Evolutionary conservation across 2,113 vertebrate species (phyloP).

Genomic region (Prolemur simus): DNA sequence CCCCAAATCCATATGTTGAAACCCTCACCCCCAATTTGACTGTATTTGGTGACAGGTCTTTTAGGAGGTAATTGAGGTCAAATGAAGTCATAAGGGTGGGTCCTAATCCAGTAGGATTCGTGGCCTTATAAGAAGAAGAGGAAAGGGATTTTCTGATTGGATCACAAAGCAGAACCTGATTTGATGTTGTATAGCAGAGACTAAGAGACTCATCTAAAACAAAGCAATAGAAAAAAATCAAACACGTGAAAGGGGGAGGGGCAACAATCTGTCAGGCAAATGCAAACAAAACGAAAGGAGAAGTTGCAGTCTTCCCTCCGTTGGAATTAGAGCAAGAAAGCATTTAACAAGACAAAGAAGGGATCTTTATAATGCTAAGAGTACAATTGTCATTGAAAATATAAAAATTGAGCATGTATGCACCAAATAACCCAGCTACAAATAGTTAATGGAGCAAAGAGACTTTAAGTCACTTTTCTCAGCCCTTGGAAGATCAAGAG

Average conservation of each 20-base stretch:
- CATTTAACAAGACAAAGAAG: neutral
- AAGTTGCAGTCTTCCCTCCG: no score
- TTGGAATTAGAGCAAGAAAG: neutral
- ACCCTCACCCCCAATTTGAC: neutral
- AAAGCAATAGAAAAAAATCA: neutral
- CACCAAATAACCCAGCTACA: neutral
- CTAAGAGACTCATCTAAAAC: neutral
- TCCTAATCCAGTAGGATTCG: neutral
- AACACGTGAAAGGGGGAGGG: neutral
- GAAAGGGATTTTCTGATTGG: neutral
- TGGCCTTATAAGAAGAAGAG: neutral
- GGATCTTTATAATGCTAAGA: neutral
- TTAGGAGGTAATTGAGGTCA: neutral
- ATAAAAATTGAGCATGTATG: no score
- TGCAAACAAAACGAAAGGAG: no score
- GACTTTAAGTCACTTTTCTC: neutral
- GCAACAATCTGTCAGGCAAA: neutral
- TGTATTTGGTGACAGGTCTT: neutral
- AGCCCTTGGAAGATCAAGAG: neutral
- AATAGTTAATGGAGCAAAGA: neutral
- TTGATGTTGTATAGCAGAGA: neutral
- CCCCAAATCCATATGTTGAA: neutral
- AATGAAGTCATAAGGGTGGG: neutral
- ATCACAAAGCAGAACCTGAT: neutral
- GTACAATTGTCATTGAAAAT: neutral